Evolutionary conservation across 2,797 vertebrate genomes (phyloP).

Genomic region (Ctenochaetus hawaiiensis): DNA sequence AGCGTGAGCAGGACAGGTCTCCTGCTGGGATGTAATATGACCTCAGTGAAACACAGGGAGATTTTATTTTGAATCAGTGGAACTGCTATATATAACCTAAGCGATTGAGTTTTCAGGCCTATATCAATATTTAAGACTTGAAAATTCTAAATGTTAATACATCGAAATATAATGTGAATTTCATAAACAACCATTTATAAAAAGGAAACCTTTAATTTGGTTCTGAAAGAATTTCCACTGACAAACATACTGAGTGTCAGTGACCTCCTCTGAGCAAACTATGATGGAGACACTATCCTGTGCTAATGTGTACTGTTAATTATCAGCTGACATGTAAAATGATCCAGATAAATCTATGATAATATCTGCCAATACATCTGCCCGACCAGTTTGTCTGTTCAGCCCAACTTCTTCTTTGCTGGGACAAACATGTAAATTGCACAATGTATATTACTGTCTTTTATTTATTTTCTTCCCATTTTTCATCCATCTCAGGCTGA

Average conservation of each 20-base stretch:
- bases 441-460: background rate
- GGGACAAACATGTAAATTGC: background rate
- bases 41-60: background rate
- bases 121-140: too few relatives aligned
- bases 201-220: too few relatives aligned
- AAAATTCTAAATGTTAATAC: background rate
- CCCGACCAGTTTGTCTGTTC: background rate
- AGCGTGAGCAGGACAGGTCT: background rate
- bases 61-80: background rate
- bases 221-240: too few relatives aligned
- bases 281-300: background rate
- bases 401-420: background rate
- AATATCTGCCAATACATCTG: background rate
- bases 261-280: too few relatives aligned
- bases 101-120: too few relatives aligned
- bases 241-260: too few relatives aligned
- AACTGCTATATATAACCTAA: too few relatives aligned
- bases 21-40: background rate
- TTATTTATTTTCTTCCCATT: background rate
- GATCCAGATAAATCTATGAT: background rate
- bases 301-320: background rate
- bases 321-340: background rate
- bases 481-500: conserved; percentile 84
- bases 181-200: too few relatives aligned
- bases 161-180: too few relatives aligned